phyloP scores from a whole-genome alignment of 1,140 invertebrate genomes.

The Pararge aegeria region DNA sequence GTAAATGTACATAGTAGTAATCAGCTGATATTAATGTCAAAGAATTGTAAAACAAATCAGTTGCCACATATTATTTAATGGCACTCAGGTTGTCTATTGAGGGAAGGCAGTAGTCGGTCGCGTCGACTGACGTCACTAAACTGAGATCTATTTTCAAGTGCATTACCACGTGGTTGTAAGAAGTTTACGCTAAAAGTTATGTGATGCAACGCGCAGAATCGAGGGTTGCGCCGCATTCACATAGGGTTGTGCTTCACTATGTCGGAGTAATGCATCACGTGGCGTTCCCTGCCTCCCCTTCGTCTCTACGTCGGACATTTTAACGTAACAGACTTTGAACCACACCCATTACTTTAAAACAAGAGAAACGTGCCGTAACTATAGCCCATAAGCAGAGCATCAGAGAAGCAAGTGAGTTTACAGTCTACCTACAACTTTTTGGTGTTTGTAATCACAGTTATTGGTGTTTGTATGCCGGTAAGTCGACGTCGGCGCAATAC shows the following conservation, averaged over 20 bases:
- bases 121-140: neutral
- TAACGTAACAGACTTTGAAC: constrained; percentile 45
- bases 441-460: constrained; percentile 68
- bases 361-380: constrained; percentile 29
- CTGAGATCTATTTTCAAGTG: neutral
- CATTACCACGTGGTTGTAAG: neutral
- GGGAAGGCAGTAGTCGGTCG: too few relatives aligned
- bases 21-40: neutral
- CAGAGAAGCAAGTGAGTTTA: constrained; percentile 10
- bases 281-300: constrained; percentile 30
- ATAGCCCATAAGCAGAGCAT: neutral
- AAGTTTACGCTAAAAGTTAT: constrained; percentile 32
- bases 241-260: constrained; percentile 27
- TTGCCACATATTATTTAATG: neutral
- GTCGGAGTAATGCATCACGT: constrained; percentile 52
- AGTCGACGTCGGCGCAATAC: constrained; percentile 43
- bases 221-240: constrained; percentile 31
- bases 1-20: too few relatives aligned
- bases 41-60: neutral
- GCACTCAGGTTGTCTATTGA: too few relatives aligned
- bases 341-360: constrained; percentile 46
- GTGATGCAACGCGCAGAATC: constrained; percentile 43
- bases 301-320: constrained; percentile 27
- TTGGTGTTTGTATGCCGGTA: constrained; percentile 42
- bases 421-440: constrained; percentile 42